Percentiles rank a stretch among this genome's conserved stretches.
phyloP scores from a whole-genome alignment of 2,113 vertebrate genomes.

The Turdus rufiventris region DNA sequence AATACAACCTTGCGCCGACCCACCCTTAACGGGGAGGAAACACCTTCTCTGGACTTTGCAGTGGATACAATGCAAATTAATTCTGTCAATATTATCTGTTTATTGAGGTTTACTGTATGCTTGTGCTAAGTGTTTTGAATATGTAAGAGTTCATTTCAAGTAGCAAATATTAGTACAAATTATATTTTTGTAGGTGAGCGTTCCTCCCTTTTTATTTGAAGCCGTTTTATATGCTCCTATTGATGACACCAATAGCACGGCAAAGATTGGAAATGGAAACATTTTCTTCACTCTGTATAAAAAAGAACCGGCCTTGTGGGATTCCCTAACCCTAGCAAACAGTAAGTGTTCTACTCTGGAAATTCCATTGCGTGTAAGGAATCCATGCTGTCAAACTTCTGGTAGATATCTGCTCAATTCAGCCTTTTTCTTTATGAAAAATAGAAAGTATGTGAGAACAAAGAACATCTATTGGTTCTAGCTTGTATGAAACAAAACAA shows the following conservation, averaged over 20 bases:
- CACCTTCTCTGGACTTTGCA: not conserved
- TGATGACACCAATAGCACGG: slow-evolving; percentile 81
- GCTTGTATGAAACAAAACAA: accelerated
- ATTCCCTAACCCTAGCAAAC: slow-evolving; percentile 70
- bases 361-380: not conserved
- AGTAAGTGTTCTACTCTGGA: slow-evolving; percentile 61
- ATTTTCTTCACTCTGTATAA: slow-evolving; percentile 85
- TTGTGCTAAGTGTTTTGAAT: not conserved
- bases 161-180: not conserved
- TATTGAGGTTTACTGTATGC: not conserved
- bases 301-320: slow-evolving; percentile 78
- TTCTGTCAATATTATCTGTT: not conserved
- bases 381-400: not conserved
- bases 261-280: slow-evolving; percentile 81
- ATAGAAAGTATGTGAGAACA: not conserved
- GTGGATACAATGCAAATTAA: not conserved
- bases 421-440: not conserved
- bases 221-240: slow-evolving; percentile 81
- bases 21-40: not conserved
- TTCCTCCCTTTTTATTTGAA: slow-evolving; percentile 89
- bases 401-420: not conserved
- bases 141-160: not conserved
- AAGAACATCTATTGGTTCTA: not conserved
- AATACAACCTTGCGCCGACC: accelerated
- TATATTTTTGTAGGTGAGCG: slow-evolving; percentile 79